phyloP scores from a whole-genome alignment of 2,888 invertebrate species.

The Linhomoeus sp. region DNA sequence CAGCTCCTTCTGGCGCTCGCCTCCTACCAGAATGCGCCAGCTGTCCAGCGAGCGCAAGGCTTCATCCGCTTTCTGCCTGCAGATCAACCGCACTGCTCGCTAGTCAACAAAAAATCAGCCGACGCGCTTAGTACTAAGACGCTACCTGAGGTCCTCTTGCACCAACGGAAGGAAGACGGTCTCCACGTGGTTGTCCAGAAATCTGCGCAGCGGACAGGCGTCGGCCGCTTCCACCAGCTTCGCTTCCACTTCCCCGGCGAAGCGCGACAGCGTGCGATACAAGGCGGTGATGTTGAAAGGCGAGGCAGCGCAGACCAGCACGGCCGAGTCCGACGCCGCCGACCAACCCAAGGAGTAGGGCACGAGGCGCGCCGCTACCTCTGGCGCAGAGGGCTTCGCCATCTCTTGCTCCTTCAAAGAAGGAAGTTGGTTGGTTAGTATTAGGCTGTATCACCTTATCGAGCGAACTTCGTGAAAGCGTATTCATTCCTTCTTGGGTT shows the following conservation, averaged over 20 bases:
- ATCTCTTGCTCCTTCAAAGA: no score
- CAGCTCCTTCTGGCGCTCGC: conserved; percentile 9
- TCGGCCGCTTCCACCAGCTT: not conserved
- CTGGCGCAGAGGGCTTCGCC: no score
- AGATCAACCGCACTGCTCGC: no score
- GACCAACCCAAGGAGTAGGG: no score
- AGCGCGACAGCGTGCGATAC: conserved; percentile 58
- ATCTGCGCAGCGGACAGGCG: conserved; percentile 40
- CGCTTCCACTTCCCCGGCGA: conserved; percentile 46
- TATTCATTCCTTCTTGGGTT: no score
- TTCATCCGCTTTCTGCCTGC: conserved; percentile 9
- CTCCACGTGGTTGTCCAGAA: conserved; percentile 64
- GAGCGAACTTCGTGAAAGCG: no score
- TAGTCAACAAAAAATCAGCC: no score
- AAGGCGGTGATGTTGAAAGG: conserved; percentile 43
- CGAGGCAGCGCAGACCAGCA: conserved; percentile 39
- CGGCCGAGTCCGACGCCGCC: conserved; percentile 31
- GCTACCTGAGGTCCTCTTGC: conserved; percentile 11
- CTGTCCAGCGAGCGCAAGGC: conserved; percentile 13
- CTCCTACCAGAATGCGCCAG: conserved; percentile 10
- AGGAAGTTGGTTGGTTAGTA: no score
- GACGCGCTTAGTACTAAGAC: no score
- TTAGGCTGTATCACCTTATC: no score
- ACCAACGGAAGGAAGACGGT: conserved; percentile 48
- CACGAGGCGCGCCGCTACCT: no score